Base-by-base conservation (phyloP, 1,140 invertebrate genomes). In the Eriocheir sinensis region DNA sequence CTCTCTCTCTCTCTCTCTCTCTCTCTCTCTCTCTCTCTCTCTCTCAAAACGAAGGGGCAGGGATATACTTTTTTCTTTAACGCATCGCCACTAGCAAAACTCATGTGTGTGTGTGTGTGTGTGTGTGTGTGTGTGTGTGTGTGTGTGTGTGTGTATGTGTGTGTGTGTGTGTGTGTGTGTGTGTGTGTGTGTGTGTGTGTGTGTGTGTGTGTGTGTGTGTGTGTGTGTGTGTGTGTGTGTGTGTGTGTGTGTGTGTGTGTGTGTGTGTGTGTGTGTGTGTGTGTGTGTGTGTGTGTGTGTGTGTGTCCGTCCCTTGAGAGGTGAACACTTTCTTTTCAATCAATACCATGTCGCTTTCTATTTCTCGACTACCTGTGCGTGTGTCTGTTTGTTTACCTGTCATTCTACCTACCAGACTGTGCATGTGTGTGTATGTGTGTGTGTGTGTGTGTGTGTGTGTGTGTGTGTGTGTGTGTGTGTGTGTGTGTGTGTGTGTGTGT, bases 251-350 rank as follows among this genome's bases (percentile, higher is more conserved):
- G 53, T 72, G 53, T 72, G 53, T 72, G 53, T 72, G 53, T 72
- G 53, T 72, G 53, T 72, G 53, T 72, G 53, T 72, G 53, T 72
- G 53, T 72, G 53, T 72, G 53, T 72, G 53, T 72, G 53, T 72
- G 60, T 72, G 60, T 72, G 60, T 72, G 60, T 72, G 60, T 72
- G 60, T 72, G 60, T 72, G 60, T 72, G 60, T 72, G 60, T n/a
- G 4, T 72, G 60, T 72, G 4, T 72, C 21, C 4, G 4, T 8
- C n/a, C 27, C 8, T n/a, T n/a, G 21, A 53, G 60, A 27, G 60
- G 60, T n/a, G 60, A 72, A 8, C 60, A 72, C 21, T 72, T 53
- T 17, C 60, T 72, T 72, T 72, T 72, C 60, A 72, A 53, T 72
- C 60, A 72, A 72, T 72, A 72, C 60, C 60, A n/a, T 2, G n/a